phyloP scores from a whole-genome alignment of 2,113 vertebrate species.

The Sylvia atricapilla region DNA sequence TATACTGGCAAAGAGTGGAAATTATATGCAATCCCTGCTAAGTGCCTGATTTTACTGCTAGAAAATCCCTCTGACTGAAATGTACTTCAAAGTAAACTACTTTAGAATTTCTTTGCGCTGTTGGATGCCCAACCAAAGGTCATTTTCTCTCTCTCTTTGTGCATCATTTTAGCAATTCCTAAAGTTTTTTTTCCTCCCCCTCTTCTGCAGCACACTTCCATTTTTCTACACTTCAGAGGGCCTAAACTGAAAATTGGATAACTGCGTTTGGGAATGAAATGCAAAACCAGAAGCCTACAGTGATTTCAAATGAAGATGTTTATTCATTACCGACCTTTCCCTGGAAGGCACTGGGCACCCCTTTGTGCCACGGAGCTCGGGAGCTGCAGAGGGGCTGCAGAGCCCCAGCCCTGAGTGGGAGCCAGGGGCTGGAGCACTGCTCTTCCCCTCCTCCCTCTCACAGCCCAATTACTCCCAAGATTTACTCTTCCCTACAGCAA shows the following conservation, averaged over 20 bases:
- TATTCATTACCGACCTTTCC: not conserved
- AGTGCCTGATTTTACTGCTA: conserved; percentile 64
- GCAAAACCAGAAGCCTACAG: not conserved
- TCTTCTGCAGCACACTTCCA: not conserved
- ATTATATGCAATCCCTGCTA: conserved; percentile 63
- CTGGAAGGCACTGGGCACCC: not conserved
- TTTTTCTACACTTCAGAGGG: conserved; percentile 38
- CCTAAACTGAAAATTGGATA: conserved; percentile 28
- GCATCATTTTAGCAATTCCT: conserved; percentile 42
- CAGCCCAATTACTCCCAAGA: not conserved
- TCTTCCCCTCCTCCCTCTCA: not conserved
- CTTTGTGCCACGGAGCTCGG: not conserved
- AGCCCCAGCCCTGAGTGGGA: not conserved
- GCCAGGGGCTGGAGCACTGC: not conserved
- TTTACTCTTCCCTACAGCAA: conserved; percentile 17
- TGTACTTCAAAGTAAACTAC: conserved; percentile 48
- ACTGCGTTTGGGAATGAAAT: not conserved
- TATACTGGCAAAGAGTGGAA: not conserved
- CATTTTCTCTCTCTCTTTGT: conserved; percentile 45
- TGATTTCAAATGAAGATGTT: conserved; percentile 19
- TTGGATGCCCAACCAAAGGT: conserved; percentile 63
- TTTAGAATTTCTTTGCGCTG: conserved; percentile 57
- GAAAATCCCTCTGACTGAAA: conserved; percentile 59
- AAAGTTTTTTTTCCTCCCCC: not conserved
- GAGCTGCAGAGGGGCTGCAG: not conserved